A percentile compares a stretch with the other conserved stretches of the same genome.
These are phyloP conservation scores for Bombylius discolor DNA, from an alignment of 2,888 invertebrate species.

Conservation along the genomic window DNA sequence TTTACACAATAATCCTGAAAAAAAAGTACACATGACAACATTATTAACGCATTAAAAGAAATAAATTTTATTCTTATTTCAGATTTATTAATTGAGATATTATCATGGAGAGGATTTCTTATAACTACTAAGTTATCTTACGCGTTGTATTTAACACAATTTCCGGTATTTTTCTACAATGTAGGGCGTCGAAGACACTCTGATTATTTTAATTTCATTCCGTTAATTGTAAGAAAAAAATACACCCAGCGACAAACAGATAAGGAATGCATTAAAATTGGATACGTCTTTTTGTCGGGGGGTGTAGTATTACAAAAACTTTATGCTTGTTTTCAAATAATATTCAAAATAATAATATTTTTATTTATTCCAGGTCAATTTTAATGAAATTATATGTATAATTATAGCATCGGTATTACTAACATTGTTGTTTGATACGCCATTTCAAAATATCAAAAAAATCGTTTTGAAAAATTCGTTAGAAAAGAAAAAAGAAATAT, in stretches of 20 bases:
- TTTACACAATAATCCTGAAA: no score
- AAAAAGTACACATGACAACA: no score
- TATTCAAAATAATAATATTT: background rate
- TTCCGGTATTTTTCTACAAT: constrained; percentile 57
- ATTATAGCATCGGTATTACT: constrained; percentile 41
- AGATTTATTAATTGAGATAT: constrained; percentile 43
- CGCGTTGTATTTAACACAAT: constrained; percentile 55
- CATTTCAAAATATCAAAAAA: constrained; percentile 54
- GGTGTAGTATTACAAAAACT: no score
- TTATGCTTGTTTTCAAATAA: no score
- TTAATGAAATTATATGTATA: constrained; percentile 46
- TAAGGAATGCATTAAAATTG: no score
- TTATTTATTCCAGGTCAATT: constrained; percentile 40
- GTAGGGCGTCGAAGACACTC: constrained; percentile 47
- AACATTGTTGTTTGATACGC: constrained; percentile 51
- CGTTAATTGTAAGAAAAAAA: constrained; percentile 39
- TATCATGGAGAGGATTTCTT: constrained; percentile 48
- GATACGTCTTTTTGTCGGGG: background rate
- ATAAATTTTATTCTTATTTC: constrained; percentile 18
- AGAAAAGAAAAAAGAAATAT: no score
- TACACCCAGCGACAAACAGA: background rate
- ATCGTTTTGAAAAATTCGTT: constrained; percentile 27
- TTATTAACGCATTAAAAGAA: no score
- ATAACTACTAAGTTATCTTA: constrained; percentile 57
- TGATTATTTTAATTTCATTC: constrained; percentile 45